phyloP scores from a whole-genome alignment of 2,113 vertebrate genomes.

The Cygnus buccinator region DNA sequence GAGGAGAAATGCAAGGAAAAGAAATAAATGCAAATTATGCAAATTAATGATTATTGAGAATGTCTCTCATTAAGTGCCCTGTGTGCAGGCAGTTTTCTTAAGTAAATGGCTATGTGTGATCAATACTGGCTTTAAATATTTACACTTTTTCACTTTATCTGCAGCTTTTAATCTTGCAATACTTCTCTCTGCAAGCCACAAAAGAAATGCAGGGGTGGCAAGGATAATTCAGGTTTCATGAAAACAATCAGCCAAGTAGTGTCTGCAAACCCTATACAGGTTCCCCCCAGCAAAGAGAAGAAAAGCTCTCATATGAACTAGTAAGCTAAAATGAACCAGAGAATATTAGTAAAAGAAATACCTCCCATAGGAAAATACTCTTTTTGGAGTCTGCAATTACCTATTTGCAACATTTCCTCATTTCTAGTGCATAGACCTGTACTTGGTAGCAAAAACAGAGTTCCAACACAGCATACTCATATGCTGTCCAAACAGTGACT shows the following conservation, averaged over 20 bases:
- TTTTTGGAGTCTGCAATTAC: neutral
- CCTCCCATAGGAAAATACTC: neutral
- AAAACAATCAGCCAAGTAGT: neutral
- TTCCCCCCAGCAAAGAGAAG: neutral
- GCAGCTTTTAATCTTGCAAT: neutral
- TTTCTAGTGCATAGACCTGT: neutral
- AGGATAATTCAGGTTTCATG: neutral
- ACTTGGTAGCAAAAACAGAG: neutral
- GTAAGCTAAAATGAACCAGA: neutral
- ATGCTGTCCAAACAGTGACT: neutral
- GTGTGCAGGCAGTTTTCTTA: neutral
- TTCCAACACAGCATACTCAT: neutral
- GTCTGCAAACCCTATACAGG: neutral
- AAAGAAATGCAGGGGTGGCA: neutral
- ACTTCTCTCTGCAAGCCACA: neutral
- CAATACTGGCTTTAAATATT: neutral
- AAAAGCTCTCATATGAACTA: neutral
- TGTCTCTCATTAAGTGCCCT: neutral
- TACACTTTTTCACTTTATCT: neutral
- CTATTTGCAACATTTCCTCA: neutral
- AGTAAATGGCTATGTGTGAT: neutral
- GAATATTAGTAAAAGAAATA: neutral
- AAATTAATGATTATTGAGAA: neutral
- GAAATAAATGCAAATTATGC: neutral
- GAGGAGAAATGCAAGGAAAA: neutral